Base-by-base conservation (phyloP, 1,140 invertebrate species). In the Pogonognathellus flavescens region DNA sequence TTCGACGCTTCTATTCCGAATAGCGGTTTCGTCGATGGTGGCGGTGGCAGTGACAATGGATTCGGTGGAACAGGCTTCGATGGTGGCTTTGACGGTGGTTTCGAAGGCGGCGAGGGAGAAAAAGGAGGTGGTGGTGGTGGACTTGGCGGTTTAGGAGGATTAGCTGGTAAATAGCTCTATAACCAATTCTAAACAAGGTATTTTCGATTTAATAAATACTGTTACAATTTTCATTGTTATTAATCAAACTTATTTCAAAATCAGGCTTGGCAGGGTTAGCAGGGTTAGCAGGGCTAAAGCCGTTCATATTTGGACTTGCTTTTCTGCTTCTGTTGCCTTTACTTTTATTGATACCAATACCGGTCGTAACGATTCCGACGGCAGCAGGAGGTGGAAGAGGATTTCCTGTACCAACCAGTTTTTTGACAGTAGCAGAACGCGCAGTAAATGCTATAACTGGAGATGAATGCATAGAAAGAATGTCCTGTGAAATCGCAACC, bases 401-500 rank as follows among this genome's bases (percentile, higher is more conserved):
- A 5, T n/a, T n/a, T 76, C 10, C 13, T 10, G 1, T 50, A n/a
- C 70, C 20, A 4, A 10, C 16, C 2, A 49, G n/a, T 76, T 50
- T n/a, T 14, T 14, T 76, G 13, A 25, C 70, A 13, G n/a, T 76
- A 11, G 49, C 31, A 1, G 18, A 18, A 60, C 8, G 8, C 1
- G 25, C 31, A 11, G 1, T n/a, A 14, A 20, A 31, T 11, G 52
- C 76, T 81, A 16, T 85, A 9, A n/a, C 84, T n/a, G 80, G 84
- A 60, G 76, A 80, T 14, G 76, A 85, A 53, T 85, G 84, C 41
- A 53, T 85, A 10, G 84, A 85, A 76, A 31, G 84, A 41, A 85
- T 85, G n/a, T 60, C 84, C 11, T 85, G 84, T 22, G 84, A 82
- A 62, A 85, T 85, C 49, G 72, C 55, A 18, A 81, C 50, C 52